Evolutionary conservation across 1,140 invertebrate genomes (phyloP).

Genomic region (Heliconius nattereri): DNA sequence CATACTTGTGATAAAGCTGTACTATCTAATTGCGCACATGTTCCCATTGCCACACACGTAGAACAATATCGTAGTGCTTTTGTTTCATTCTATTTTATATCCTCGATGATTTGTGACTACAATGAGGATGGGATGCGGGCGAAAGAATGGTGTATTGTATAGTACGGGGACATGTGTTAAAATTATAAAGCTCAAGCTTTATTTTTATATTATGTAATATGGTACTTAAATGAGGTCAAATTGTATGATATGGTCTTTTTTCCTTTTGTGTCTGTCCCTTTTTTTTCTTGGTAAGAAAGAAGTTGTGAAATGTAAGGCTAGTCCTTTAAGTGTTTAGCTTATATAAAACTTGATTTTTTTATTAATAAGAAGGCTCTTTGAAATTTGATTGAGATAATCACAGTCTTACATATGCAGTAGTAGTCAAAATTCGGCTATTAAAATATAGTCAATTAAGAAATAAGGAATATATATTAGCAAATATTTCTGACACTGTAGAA

Average conservation of each 20-base stretch:
- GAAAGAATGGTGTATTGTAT: conserved; percentile 42
- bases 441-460: too few species aligned
- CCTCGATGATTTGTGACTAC: conserved; percentile 45
- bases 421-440: too few species aligned
- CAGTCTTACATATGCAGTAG: too few species aligned
- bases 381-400: too few species aligned
- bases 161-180: conserved; percentile 47
- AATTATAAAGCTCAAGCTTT: conserved; percentile 17
- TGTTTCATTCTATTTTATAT: conserved; percentile 42
- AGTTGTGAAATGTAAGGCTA: too few species aligned
- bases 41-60: conserved; percentile 44
- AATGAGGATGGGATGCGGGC: conserved; percentile 49
- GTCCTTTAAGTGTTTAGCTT: not conserved
- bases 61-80: conserved; percentile 37
- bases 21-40: conserved; percentile 42
- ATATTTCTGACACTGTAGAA: too few species aligned
- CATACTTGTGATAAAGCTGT: conserved; percentile 23
- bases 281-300: too few species aligned
- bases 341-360: too few species aligned
- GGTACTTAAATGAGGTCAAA: conserved; percentile 21
- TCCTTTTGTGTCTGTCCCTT: not conserved
- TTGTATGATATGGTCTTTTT: not conserved
- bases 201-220: not conserved
- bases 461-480: too few species aligned
- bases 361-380: too few species aligned